These are phyloP conservation scores for Takifugu rubripes DNA, from an alignment of 2,797 vertebrate genomes.

Conservation along the genomic window DNA sequence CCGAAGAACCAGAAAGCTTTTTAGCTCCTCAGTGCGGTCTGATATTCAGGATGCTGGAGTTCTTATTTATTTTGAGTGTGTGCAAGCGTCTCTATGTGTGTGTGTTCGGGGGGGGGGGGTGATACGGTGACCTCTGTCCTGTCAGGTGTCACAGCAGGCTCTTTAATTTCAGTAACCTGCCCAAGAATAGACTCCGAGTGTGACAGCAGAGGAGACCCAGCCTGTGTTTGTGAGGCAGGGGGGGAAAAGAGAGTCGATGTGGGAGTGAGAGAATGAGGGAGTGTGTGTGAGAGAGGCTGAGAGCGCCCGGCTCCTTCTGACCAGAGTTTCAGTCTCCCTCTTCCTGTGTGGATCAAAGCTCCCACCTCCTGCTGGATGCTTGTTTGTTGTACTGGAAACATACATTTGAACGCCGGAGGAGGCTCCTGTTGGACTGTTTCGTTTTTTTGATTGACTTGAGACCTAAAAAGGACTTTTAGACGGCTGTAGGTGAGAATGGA, in stretches of 20 bases:
- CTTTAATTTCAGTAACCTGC: conserved; percentile 76
- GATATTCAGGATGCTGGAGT: too few species aligned
- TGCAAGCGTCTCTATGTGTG: not conserved
- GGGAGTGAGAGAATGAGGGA: conserved; percentile 58
- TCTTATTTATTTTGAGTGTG: too few species aligned
- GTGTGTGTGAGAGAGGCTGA: conserved; percentile 34
- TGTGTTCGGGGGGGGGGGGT: conserved; percentile 14
- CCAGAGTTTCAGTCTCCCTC: conserved; percentile 47
- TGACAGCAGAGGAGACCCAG: conserved; percentile 53
- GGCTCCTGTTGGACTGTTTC: not conserved
- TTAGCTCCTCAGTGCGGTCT: too few species aligned
- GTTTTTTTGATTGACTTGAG: conserved; percentile 10
- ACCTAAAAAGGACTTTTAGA: not conserved
- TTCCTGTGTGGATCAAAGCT: conserved; percentile 37
- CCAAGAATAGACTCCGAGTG: conserved; percentile 61
- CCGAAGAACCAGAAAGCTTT: conserved; percentile 9
- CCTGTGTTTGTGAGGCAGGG: conserved; percentile 3
- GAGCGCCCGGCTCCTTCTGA: conserved; percentile 49
- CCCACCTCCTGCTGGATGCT: conserved; percentile 16
- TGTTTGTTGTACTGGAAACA: conserved; percentile 14
- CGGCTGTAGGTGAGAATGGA: conserved; percentile 65
- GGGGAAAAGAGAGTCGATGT: conserved; percentile 25
- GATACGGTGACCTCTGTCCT: conserved; percentile 55
- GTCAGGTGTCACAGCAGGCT: conserved; percentile 56
- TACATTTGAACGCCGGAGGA: conserved; percentile 6